Conservation (phyloP, 2,888 invertebrate genomes). For the Tetragonula carbonaria region DNA sequence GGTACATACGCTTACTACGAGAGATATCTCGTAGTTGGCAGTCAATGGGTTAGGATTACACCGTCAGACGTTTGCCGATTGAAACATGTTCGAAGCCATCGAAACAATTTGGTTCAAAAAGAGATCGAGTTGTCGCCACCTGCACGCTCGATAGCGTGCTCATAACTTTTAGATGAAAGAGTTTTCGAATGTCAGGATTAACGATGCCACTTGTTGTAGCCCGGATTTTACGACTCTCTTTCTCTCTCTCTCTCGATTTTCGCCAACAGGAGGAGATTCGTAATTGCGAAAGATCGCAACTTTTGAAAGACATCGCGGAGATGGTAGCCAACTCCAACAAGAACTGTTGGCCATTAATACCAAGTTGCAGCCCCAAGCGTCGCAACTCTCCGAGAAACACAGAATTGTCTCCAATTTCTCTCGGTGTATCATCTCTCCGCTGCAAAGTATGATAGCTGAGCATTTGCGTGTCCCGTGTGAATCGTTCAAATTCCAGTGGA, state of each 20-base stretch:
- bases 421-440: conserved; percentile 5
- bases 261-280: background rate
- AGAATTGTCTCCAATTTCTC: conserved; percentile 19
- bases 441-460: conserved; percentile 13
- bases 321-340: conserved; percentile 25
- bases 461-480: conserved; percentile 1
- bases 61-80: background rate
- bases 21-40: background rate
- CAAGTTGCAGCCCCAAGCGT: conserved; percentile 37
- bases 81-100: background rate
- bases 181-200: background rate
- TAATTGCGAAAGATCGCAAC: conserved; percentile 24
- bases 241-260: background rate
- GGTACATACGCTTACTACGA: no score
- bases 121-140: background rate
- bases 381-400: conserved; percentile 40
- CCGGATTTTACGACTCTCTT: background rate
- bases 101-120: background rate
- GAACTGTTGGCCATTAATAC: conserved; percentile 46
- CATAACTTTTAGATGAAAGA: background rate
- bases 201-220: background rate
- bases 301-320: conserved; percentile 34
- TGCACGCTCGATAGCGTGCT: background rate
- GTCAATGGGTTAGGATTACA: background rate
- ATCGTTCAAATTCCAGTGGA: background rate